phyloP scores from a whole-genome alignment of 2,113 vertebrate genomes.

The Bubo bubo region DNA sequence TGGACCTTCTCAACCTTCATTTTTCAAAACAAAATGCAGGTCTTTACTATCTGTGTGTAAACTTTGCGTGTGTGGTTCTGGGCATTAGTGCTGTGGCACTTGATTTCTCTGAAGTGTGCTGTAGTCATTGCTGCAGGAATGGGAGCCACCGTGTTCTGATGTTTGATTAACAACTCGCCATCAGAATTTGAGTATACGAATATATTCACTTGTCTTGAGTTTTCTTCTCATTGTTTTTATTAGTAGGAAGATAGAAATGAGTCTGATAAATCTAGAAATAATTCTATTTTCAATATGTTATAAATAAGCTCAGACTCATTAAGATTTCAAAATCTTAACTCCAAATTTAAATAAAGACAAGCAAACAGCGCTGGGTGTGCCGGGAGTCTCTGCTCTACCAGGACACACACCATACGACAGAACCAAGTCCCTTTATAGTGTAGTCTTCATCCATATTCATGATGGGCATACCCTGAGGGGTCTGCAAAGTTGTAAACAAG shows the following conservation, averaged over 20 bases:
- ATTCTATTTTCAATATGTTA: too few relatives aligned
- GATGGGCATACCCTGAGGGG: too few relatives aligned
- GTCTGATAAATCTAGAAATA: too few relatives aligned
- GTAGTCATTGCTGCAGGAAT: not conserved
- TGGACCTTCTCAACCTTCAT: not conserved
- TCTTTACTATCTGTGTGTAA: not conserved
- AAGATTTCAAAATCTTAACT: too few relatives aligned
- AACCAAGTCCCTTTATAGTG: too few relatives aligned
- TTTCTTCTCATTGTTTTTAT: not conserved
- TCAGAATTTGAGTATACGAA: not conserved
- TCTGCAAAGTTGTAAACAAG: too few relatives aligned
- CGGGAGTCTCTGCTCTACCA: too few relatives aligned
- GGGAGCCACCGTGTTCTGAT: not conserved
- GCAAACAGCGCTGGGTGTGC: too few relatives aligned
- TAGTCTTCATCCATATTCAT: too few relatives aligned
- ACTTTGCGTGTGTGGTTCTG: not conserved
- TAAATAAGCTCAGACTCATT: too few relatives aligned
- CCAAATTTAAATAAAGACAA: too few relatives aligned
- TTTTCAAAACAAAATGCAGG: not conserved
- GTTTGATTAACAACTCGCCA: not conserved
- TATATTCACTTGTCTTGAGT: not conserved
- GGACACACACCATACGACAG: too few relatives aligned
- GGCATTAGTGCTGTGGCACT: not conserved
- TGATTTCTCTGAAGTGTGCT: not conserved
- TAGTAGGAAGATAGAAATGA: not conserved